Conservation (phyloP, 2,113 vertebrate species). For the Podocnemis expansa region DNA sequence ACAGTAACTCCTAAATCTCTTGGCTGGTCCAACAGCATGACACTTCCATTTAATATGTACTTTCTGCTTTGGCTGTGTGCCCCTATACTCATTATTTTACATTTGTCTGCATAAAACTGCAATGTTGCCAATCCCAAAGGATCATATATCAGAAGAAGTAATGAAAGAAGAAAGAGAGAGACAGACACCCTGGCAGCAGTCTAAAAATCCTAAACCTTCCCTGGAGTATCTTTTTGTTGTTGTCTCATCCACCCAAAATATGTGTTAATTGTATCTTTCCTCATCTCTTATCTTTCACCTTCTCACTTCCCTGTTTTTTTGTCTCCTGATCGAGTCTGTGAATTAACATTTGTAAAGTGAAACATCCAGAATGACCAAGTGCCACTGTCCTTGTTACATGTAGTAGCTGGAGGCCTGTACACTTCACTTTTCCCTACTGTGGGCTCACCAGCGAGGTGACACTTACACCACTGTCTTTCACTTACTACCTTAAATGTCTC, state of each 20-base stretch:
- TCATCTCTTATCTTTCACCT: background rate
- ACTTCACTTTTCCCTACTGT: background rate
- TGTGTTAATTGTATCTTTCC: background rate
- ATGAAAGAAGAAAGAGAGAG: background rate
- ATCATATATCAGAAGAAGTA: background rate
- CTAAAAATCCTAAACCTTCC: background rate
- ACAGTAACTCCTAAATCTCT: background rate
- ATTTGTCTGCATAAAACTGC: slow-evolving; percentile 2
- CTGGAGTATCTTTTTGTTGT: background rate
- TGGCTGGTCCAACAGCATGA: background rate
- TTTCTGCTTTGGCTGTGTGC: slow-evolving; percentile 1
- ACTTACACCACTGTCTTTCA: slow-evolving; percentile 4
- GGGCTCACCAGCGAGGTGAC: background rate
- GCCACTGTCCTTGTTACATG: fast-evolving
- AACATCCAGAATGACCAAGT: background rate
- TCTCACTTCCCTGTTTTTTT: background rate
- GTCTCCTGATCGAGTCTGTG: background rate
- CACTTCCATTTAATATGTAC: background rate
- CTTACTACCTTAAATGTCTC: background rate
- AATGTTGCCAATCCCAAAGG: background rate
- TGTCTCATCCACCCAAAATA: background rate
- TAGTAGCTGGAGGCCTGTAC: background rate
- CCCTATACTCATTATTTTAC: slow-evolving; percentile 19
- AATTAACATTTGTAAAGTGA: background rate
- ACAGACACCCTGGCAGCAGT: background rate